A percentile compares a stretch with the other conserved stretches of the same genome.
Conservation (phyloP, 2,888 invertebrate species). For the Dascillus cervinus region DNA sequence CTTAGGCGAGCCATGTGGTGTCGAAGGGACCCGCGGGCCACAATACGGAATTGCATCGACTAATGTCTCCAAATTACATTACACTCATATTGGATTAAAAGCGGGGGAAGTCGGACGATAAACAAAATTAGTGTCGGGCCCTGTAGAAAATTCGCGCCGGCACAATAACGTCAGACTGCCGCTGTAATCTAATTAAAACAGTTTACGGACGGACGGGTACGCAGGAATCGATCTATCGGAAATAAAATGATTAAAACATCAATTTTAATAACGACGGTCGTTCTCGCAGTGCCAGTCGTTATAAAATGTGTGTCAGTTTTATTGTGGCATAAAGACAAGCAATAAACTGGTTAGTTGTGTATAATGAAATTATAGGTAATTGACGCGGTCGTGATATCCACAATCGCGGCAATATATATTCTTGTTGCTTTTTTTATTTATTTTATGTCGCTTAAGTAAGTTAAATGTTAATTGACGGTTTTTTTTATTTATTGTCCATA, state of each 20-base stretch:
- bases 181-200: constrained; percentile 21
- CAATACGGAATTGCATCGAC: constrained; percentile 18
- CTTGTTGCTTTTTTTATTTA: too few relatives aligned
- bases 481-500: constrained; percentile 20
- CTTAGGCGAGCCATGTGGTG: constrained; percentile 10
- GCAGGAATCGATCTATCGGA: constrained; percentile 7
- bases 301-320: too few relatives aligned
- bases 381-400: constrained; percentile 23
- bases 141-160: constrained; percentile 19
- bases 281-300: too few relatives aligned
- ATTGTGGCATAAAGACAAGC: too few relatives aligned
- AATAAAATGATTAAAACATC: too few relatives aligned
- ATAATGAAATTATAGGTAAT: constrained; percentile 35
- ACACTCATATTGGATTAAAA: constrained; percentile 32
- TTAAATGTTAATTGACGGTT: constrained; percentile 28
- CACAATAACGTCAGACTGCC: constrained; percentile 31
- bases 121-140: constrained; percentile 42
- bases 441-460: constrained; percentile 21
- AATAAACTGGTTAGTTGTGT: constrained; percentile 21
- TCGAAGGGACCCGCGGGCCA: constrained; percentile 16
- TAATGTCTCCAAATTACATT: constrained; percentile 23
- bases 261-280: too few relatives aligned
- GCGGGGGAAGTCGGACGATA: constrained; percentile 29
- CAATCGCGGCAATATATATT: too few relatives aligned
- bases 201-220: constrained; percentile 30